Base-by-base conservation (phyloP, 2,113 vertebrate genomes). In the Pholis gunnellus region DNA sequence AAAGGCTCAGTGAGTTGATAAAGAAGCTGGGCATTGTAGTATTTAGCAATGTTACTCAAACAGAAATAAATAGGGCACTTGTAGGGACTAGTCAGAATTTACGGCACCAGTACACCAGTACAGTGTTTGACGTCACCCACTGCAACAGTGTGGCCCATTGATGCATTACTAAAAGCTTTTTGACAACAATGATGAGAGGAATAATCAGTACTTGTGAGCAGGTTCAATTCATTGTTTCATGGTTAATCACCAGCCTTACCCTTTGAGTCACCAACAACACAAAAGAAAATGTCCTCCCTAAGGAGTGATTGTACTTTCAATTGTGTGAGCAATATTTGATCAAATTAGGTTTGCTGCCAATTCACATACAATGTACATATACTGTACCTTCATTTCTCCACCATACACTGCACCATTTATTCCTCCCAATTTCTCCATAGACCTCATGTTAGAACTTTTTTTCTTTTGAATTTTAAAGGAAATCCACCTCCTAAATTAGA, bases 401-500 rank as follows among this genome's bases (percentile, higher is more conserved):
- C 63, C 38, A 54, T 27, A 25, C 6, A 69, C 54, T 70, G 34
- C 72, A 15, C 15, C 54, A 75, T 78, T 71, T 80, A 63, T 65
- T 40, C 31, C 34, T 8, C 44, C n/a, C 27, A 69, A 22, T 68
- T 71, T 38, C 44, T 72, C 64, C 60, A 44, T 7, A 38, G 27
- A 25, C 10, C 29, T 68, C 14, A 27, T 38, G 54, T 79, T 42
- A 40, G 13, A 64, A 52, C 46, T 68, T 81, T 75, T 6, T 60
- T 60, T 14, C 81, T 56, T 89, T 74, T 65, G 71, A 84, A 83
- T 90, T 78, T 86, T 76, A 83, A 84, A 91, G 79, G 63, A 86
- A 87, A 88, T 64, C 61, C 79, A 83, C 73, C 80, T 88, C 81
- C 79, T 80, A 84, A 90, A 89, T 90, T 88, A 88, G 87, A 91